Evolutionary conservation across 2,797 vertebrate species (phyloP).

Genomic region (Lithobates pipiens): DNA sequence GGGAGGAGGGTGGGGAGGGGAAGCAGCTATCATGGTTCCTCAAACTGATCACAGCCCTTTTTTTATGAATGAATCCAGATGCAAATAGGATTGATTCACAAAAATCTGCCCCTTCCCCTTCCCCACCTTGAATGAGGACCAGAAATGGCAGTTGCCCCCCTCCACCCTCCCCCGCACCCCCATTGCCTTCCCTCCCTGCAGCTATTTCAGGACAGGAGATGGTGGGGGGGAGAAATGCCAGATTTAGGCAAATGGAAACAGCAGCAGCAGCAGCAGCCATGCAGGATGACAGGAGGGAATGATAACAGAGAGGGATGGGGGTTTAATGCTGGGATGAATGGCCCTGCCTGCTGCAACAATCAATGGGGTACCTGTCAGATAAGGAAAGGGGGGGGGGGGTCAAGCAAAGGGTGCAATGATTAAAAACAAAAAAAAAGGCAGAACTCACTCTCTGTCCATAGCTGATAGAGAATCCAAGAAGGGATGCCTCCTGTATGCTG

Average conservation of each 20-base stretch:
- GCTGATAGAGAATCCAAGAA: conserved; percentile 35
- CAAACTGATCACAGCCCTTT: conserved; percentile 47
- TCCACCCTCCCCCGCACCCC: background rate
- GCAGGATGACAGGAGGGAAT: conserved; percentile 8
- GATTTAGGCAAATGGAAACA: background rate
- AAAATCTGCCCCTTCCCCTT: conserved; percentile 54
- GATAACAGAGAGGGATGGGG: background rate
- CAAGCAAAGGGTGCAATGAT: conserved; percentile 11
- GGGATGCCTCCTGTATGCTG: conserved; percentile 45
- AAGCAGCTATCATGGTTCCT: conserved; percentile 53
- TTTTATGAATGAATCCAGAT: conserved; percentile 67
- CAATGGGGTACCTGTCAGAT: background rate
- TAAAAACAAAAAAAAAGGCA: conserved; percentile 15
- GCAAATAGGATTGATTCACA: conserved; percentile 65
- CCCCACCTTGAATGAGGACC: conserved; percentile 3
- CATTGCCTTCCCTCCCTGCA: conserved; percentile 4
- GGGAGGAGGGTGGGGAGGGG: conserved; percentile 10
- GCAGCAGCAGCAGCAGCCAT: conserved; percentile 25
- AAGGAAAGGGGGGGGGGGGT: background rate
- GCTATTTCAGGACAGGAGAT: conserved; percentile 12
- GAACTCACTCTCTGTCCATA: conserved; percentile 63
- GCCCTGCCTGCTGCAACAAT: background rate
- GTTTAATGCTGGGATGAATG: background rate
- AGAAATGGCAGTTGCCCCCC: conserved; percentile 8
- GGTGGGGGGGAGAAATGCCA: conserved; percentile 7